Percentiles rank a stretch among this genome's conserved stretches.
These are phyloP conservation scores for Promerops cafer DNA, from an alignment of 2,113 vertebrate genomes.

Conservation along the genomic window DNA sequence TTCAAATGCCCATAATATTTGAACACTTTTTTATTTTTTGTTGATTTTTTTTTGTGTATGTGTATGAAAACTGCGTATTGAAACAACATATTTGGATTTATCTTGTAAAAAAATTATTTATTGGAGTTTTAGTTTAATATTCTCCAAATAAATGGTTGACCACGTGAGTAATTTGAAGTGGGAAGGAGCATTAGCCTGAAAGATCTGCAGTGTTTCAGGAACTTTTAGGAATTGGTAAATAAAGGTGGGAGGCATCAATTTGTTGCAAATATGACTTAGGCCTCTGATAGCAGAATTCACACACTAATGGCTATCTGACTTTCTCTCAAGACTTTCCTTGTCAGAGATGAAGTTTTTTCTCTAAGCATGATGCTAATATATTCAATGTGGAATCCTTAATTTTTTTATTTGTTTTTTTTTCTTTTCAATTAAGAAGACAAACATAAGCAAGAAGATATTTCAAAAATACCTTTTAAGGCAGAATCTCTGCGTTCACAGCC, in stretches of 20 bases:
- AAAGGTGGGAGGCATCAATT: background rate
- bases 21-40: background rate
- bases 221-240: background rate
- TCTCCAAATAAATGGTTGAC: background rate
- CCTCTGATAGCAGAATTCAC: background rate
- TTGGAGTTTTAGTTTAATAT: background rate
- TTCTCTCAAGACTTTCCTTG: background rate
- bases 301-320: background rate
- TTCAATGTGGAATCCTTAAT: background rate
- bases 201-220: background rate
- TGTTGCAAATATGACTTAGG: background rate
- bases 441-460: background rate
- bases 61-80: background rate
- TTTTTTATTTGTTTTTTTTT: background rate
- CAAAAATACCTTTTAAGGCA: rapidly evolving
- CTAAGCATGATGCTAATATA: background rate
- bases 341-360: background rate
- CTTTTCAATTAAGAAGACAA: background rate
- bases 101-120: background rate
- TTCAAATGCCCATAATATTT: background rate
- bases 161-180: background rate
- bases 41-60: background rate
- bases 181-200: background rate
- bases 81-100: background rate
- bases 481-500: background rate